phyloP scores from a whole-genome alignment of 2,888 invertebrate genomes.

The Nezara viridula region DNA sequence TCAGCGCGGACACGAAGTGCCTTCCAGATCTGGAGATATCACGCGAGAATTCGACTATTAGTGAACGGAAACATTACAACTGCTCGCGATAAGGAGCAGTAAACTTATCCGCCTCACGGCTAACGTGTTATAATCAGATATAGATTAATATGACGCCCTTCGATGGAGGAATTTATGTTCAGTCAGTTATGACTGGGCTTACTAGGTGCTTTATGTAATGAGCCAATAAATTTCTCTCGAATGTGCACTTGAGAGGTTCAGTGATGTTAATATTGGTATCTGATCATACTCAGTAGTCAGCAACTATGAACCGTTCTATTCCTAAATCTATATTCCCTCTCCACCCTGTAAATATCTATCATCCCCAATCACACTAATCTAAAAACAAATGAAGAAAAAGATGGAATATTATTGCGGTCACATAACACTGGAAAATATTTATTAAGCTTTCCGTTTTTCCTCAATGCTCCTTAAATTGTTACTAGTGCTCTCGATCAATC shows the following conservation, averaged over 20 bases:
- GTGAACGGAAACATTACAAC: neutral
- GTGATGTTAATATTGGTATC: neutral
- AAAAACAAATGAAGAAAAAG: too few relatives aligned
- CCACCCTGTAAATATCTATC: too few relatives aligned
- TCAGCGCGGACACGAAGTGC: neutral
- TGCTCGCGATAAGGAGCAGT: neutral
- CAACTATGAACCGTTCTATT: too few relatives aligned
- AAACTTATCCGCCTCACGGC: neutral
- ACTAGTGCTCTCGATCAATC: too few relatives aligned
- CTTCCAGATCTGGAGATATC: constrained; percentile 6
- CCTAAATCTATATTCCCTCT: too few relatives aligned
- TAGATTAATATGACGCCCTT: neutral
- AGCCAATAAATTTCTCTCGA: neutral
- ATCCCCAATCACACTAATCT: too few relatives aligned
- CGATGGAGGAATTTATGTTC: neutral
- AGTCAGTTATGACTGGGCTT: neutral
- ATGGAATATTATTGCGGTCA: too few relatives aligned
- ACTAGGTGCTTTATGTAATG: neutral
- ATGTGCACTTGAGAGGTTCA: neutral
- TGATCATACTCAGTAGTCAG: neutral
- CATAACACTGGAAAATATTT: too few relatives aligned
- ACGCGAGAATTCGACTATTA: neutral
- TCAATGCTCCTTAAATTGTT: too few relatives aligned
- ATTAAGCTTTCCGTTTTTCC: too few relatives aligned
- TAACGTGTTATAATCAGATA: neutral